Conservation (phyloP, 2,797 vertebrate species). For the Leptodactylus fallax region DNA sequence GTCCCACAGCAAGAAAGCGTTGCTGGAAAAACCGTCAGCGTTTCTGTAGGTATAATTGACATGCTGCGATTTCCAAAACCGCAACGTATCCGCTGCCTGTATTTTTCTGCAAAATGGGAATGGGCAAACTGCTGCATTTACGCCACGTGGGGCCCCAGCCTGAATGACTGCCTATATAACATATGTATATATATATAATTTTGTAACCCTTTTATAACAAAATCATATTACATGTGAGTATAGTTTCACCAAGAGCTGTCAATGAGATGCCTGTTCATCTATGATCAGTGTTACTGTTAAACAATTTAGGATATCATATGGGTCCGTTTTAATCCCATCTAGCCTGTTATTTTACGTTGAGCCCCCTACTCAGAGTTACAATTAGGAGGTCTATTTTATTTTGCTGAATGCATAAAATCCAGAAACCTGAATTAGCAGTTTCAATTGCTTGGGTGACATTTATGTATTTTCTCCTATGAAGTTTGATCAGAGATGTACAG, state of each 20-base stretch:
- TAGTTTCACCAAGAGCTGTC: not conserved
- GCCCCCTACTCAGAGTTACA: not conserved
- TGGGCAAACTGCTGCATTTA: too few species aligned
- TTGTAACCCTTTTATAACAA: not conserved
- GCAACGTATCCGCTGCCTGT: too few species aligned
- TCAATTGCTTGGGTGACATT: not conserved
- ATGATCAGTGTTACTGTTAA: not conserved
- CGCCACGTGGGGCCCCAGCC: too few species aligned
- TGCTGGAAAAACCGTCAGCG: too few species aligned
- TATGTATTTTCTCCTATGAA: not conserved
- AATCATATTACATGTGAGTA: too few species aligned
- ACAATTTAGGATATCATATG: too few species aligned
- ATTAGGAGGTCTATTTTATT: not conserved
- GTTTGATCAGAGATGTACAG: not conserved
- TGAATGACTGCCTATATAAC: too few species aligned
- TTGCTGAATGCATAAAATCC: not conserved
- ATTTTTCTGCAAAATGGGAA: too few species aligned
- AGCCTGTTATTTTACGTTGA: not conserved
- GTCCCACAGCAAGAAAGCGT: too few species aligned
- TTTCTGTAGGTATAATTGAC: too few species aligned
- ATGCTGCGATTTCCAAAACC: too few species aligned
- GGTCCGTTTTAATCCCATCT: not conserved
- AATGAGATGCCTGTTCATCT: not conserved
- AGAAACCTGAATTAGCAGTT: not conserved
- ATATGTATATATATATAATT: too few species aligned